Conservation (phyloP, 2,888 invertebrate genomes). For the Leptinotarsa haldemani region DNA sequence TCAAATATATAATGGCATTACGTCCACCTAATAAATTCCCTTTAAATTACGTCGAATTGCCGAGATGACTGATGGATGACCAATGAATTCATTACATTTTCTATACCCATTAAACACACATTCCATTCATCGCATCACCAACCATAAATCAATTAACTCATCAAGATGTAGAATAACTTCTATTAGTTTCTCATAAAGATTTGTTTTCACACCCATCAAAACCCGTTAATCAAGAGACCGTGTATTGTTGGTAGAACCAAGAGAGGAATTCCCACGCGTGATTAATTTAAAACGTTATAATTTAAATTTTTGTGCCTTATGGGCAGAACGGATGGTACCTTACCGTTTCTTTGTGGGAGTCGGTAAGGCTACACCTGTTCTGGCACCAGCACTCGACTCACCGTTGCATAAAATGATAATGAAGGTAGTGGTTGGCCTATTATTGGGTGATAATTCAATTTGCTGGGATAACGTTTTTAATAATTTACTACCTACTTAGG, state of each 20-base stretch:
- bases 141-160: slow-evolving; percentile 24
- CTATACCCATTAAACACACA: background rate
- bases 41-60: too few species aligned
- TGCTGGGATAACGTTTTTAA: slow-evolving; percentile 5
- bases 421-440: slow-evolving; percentile 24
- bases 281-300: slow-evolving; percentile 47
- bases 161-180: slow-evolving; percentile 12
- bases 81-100: too few species aligned
- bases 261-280: slow-evolving; percentile 36
- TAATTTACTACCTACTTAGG: background rate
- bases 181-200: slow-evolving; percentile 25
- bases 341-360: slow-evolving; percentile 41
- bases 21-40: too few species aligned
- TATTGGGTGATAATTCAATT: slow-evolving; percentile 41
- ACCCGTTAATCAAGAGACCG: slow-evolving; percentile 25
- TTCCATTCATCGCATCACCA: background rate
- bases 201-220: slow-evolving; percentile 30
- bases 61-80: too few species aligned
- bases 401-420: slow-evolving; percentile 36
- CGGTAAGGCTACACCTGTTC: slow-evolving; percentile 36
- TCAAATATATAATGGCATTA: too few species aligned
- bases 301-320: slow-evolving; percentile 43
- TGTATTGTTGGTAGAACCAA: slow-evolving; percentile 20
- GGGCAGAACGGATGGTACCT: slow-evolving; percentile 44
- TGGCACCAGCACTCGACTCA: slow-evolving; percentile 31